A percentile compares a stretch with the other conserved stretches of the same genome.
Evolutionary conservation across 1,140 invertebrate species (phyloP).

Genomic region (Bombus picipes): DNA sequence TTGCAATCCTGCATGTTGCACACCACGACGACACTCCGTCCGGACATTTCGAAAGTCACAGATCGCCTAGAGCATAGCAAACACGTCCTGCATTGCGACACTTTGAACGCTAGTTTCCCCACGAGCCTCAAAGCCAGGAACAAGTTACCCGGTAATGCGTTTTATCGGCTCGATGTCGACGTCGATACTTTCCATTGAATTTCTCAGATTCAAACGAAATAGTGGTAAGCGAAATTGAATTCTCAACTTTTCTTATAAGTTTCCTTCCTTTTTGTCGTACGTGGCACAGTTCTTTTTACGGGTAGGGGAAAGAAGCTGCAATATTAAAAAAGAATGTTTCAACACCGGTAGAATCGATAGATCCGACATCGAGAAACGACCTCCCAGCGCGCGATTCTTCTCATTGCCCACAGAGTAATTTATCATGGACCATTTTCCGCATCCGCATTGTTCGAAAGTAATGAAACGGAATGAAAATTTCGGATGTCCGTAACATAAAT

Average conservation of each 20-base stretch:
- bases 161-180: not conserved
- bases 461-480: constrained; percentile 45
- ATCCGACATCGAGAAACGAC: not conserved
- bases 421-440: constrained; percentile 15
- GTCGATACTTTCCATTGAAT: not conserved
- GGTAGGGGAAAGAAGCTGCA: not conserved
- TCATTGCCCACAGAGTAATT: constrained; percentile 42
- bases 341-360: not conserved
- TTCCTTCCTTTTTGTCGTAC: not conserved
- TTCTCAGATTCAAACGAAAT: not conserved
- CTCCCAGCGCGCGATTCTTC: not conserved
- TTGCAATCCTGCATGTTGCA: not conserved
- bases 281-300: not conserved
- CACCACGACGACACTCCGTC: not conserved
- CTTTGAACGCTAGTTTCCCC: not conserved
- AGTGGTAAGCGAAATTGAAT: not conserved
- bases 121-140: not conserved
- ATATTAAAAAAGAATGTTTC: not conserved
- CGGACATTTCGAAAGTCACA: not conserved
- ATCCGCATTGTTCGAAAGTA: constrained; percentile 31
- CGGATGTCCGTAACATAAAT: constrained; percentile 15
- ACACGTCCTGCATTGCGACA: constrained; percentile 51
- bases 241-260: not conserved
- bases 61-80: constrained; percentile 27
- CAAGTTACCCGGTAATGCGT: not conserved